Conservation (phyloP, 2,888 invertebrate genomes). For the Autographa pulchrina region DNA sequence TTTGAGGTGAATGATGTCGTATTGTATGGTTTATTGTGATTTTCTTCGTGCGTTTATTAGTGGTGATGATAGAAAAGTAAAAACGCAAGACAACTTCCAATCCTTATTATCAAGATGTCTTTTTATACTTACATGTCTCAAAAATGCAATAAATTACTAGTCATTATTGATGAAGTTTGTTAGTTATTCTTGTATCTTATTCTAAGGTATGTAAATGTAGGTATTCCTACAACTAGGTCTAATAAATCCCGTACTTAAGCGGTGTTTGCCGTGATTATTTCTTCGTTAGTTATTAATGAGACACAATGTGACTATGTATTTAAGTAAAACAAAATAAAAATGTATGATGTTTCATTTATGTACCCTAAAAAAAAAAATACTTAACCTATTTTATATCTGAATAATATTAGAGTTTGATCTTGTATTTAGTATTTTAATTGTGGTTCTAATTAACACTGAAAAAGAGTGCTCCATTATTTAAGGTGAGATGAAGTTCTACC, state of each 20-base stretch:
- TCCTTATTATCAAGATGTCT: constrained; percentile 77
- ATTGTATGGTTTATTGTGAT: constrained; percentile 77
- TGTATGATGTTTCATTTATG: constrained; percentile 56
- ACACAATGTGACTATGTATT: constrained; percentile 81
- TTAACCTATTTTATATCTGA: no score
- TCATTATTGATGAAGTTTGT: constrained; percentile 85
- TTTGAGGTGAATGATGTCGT: constrained; percentile 80
- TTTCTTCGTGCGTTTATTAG: constrained; percentile 80
- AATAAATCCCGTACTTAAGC: constrained; percentile 72
- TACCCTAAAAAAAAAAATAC: not conserved
- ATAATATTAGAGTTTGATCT: no score
- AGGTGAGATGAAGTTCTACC: no score
- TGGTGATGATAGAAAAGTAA: constrained; percentile 72
- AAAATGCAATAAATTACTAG: constrained; percentile 82
- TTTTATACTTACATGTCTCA: constrained; percentile 74
- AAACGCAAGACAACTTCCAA: constrained; percentile 81
- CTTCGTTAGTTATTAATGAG: constrained; percentile 79
- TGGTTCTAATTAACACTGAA: no score
- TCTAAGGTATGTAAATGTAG: constrained; percentile 73
- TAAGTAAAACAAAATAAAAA: constrained; percentile 76
- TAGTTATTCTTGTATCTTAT: constrained; percentile 80
- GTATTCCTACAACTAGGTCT: constrained; percentile 83
- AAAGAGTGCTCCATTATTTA: no score
- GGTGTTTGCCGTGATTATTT: constrained; percentile 78
- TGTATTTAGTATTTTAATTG: no score